These are phyloP conservation scores for Adelognathus sp. DNA, from an alignment of 2,888 invertebrate species.

Conservation along the genomic window DNA sequence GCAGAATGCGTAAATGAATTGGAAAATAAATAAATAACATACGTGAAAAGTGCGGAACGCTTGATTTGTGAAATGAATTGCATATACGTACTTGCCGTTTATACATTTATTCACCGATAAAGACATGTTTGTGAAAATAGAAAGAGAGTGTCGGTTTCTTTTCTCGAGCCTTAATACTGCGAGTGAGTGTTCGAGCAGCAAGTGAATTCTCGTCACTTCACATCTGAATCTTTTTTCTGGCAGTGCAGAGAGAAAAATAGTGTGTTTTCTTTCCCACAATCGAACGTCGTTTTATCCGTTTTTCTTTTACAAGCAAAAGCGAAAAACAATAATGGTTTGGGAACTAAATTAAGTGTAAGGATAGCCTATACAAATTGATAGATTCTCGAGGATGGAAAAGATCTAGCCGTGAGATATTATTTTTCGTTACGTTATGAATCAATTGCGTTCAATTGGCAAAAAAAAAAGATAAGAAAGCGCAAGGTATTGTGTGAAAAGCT, in stretches of 20 bases:
- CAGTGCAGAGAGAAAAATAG: background rate
- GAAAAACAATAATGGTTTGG: conserved; percentile 6
- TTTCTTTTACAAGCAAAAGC: conserved; percentile 36
- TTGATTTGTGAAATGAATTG: background rate
- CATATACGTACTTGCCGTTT: conserved; percentile 8
- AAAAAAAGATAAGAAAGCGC: conserved; percentile 37
- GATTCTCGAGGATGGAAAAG: conserved; percentile 41
- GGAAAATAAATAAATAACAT: background rate
- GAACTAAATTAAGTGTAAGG: conserved; percentile 40
- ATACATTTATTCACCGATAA: conserved; percentile 9
- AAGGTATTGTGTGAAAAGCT: conserved; percentile 19
- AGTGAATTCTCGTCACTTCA: background rate
- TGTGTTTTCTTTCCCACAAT: background rate
- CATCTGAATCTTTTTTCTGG: background rate
- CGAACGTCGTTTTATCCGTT: conserved; percentile 2
- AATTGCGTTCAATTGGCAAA: conserved; percentile 31
- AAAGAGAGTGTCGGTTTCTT: background rate
- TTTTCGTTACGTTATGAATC: conserved; percentile 55
- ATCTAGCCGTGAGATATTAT: conserved; percentile 59
- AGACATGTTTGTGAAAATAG: background rate
- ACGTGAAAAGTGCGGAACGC: background rate
- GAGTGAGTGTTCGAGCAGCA: conserved; percentile 5
- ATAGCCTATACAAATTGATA: background rate
- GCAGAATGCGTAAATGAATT: background rate
- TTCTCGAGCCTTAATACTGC: background rate